A percentile compares a stretch with the other conserved stretches of the same genome.
Conservation (phyloP, 2,113 vertebrate species). For the Acrocephalus arundinaceus region DNA sequence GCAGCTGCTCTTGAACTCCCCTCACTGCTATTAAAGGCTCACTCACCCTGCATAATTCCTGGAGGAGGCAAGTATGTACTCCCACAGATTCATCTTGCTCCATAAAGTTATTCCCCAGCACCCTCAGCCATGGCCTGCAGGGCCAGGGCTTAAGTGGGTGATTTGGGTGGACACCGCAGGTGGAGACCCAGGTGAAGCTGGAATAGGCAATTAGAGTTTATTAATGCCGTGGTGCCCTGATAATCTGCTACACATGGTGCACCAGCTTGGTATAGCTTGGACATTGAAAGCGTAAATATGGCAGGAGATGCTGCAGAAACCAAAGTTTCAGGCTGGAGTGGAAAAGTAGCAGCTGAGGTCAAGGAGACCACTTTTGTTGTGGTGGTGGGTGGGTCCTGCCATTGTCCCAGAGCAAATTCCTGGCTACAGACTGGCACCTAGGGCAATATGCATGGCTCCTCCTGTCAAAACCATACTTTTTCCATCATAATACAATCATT, state of each 20-base stretch:
- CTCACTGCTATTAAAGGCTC: not conserved
- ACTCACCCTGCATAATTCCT: not conserved
- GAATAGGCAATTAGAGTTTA: not conserved
- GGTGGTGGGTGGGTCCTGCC: not conserved
- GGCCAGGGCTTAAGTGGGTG: not conserved
- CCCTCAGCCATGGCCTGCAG: not conserved
- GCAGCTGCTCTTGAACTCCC: not conserved
- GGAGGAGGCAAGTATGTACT: accelerated
- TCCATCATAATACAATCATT: not conserved
- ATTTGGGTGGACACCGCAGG: not conserved
- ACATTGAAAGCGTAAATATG: not conserved
- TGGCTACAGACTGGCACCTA: not conserved
- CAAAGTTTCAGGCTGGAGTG: not conserved
- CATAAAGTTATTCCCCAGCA: not conserved
- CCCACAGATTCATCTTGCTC: not conserved
- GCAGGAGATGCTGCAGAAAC: not conserved
- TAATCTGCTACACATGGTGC: not conserved
- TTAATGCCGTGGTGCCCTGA: not conserved
- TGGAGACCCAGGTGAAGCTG: not conserved
- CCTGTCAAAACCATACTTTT: not conserved
- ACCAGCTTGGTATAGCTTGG: not conserved
- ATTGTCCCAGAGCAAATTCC: not conserved
- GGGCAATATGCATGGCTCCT: not conserved
- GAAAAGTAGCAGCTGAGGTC: not conserved
- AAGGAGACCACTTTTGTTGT: not conserved